Evolutionary conservation across 2,888 invertebrate genomes (phyloP), one percentile per base, ranked within the genome.

Genomic region (Lagria hirta): DNA sequence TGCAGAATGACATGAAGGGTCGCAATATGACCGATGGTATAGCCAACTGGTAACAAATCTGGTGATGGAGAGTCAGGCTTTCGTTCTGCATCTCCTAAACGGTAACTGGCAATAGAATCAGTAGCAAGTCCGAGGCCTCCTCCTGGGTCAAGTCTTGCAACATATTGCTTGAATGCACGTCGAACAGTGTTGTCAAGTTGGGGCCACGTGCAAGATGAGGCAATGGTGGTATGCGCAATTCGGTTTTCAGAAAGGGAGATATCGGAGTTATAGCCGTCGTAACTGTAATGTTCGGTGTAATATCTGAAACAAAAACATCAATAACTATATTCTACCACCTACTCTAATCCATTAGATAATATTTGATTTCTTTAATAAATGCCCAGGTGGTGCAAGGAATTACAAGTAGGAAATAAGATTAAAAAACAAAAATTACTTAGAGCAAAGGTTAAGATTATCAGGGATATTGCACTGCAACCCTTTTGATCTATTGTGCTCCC

Each of bases 121-220:
- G 75, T 72, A 60, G 69, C 70, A 32, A 85, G 67, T 2, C 93
- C 94, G 43, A 96, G 75, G 69, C 89, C 90, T 27, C 91, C 89
- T 8, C 89, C 89, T 1, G 94, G 92, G 74, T 98, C 98, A 58
- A 98, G 85, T 61, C 93, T 81, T 26, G 90, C 84, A 37, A 94
- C 80, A 72, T 96, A 96, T 63, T 97, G 96, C 71, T 95, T 95
- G 70, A 97, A 95, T 35, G 92, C 87, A 70, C 92, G 85, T 60
- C 90, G 80, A 50, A 96, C 88, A 57, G 89, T 86, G 60, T 88
- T 88, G 73, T 97, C 96, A 62, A 97, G 75, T 65, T 90, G 87
- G 68, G 93, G 92, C 97, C 97, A 97, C 43, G 89, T 90, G 0
- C 93, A 94, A 70, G 93, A 92, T 45, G 91, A 88, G 55, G 91